Conservation (phyloP, 2,888 invertebrate genomes). For the Cantharis rustica region DNA sequence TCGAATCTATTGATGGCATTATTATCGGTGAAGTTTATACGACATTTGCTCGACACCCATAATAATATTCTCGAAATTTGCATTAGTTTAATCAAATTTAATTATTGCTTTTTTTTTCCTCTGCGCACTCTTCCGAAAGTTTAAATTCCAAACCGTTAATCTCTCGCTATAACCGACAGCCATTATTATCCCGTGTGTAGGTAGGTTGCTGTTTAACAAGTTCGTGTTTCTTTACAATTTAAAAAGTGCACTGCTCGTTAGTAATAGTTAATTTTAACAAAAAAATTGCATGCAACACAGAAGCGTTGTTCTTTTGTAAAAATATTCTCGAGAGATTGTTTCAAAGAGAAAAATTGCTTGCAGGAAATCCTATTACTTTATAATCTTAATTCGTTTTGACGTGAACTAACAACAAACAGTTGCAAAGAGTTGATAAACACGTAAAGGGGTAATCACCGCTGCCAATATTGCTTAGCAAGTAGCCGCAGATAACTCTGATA, state of each 20-base stretch:
- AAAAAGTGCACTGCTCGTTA: constrained; percentile 22
- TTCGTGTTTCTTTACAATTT: constrained; percentile 27
- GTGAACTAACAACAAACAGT: constrained; percentile 15
- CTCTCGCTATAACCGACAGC: constrained; percentile 22
- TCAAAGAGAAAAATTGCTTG: neutral
- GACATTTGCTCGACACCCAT: constrained; percentile 17
- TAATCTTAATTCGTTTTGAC: neutral
- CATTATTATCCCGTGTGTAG: constrained; percentile 18
- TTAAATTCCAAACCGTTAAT: constrained; percentile 20
- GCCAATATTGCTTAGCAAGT: constrained; percentile 22
- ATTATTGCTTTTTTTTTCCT: neutral
- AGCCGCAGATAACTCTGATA: constrained; percentile 23
- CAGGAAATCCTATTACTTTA: neutral
- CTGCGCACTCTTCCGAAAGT: neutral
- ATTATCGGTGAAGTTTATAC: constrained; percentile 18
- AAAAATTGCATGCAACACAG: constrained; percentile 22
- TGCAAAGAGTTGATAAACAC: constrained; percentile 20
- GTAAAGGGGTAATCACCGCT: constrained; percentile 22
- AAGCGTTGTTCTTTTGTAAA: constrained; percentile 12
- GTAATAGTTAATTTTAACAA: constrained; percentile 29
- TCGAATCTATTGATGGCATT: constrained; percentile 20
- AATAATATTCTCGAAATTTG: constrained; percentile 17
- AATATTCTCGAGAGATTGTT: constrained; percentile 2
- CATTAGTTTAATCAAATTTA: constrained; percentile 22
- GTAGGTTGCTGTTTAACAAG: constrained; percentile 3